Evolutionary conservation across 2,113 vertebrate species (phyloP).

Genomic region (Cairina moschata): DNA sequence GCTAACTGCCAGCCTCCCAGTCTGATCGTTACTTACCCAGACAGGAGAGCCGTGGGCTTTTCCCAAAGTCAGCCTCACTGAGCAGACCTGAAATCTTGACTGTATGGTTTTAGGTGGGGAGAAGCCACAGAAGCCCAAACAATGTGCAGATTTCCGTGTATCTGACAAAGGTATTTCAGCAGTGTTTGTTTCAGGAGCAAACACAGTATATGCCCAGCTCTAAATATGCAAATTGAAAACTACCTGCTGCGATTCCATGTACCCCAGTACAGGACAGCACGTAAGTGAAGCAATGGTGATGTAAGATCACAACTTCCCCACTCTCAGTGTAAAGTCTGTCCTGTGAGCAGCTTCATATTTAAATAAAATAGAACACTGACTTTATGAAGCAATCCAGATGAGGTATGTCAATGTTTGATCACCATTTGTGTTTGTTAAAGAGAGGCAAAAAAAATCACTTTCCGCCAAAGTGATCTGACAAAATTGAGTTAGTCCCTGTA

Average conservation of each 20-base stretch:
- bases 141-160: rapidly evolving
- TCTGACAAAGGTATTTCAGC: background rate
- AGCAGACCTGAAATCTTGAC: background rate
- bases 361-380: background rate
- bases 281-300: background rate
- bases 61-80: background rate
- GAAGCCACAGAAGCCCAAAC: background rate
- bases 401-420: background rate
- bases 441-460: background rate
- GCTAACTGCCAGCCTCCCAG: background rate
- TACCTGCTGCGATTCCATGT: background rate
- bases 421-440: too few species aligned
- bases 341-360: background rate
- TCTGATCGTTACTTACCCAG: background rate
- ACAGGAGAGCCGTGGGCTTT: background rate
- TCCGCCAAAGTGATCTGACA: background rate
- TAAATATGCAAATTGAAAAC: background rate
- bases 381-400: background rate
- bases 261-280: background rate
- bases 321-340: background rate
- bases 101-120: background rate
- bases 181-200: background rate
- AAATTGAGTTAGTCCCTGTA: background rate
- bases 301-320: background rate
- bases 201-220: background rate